phyloP scores from a whole-genome alignment of 2,797 vertebrate genomes.

The Aulostomus chinensis region DNA sequence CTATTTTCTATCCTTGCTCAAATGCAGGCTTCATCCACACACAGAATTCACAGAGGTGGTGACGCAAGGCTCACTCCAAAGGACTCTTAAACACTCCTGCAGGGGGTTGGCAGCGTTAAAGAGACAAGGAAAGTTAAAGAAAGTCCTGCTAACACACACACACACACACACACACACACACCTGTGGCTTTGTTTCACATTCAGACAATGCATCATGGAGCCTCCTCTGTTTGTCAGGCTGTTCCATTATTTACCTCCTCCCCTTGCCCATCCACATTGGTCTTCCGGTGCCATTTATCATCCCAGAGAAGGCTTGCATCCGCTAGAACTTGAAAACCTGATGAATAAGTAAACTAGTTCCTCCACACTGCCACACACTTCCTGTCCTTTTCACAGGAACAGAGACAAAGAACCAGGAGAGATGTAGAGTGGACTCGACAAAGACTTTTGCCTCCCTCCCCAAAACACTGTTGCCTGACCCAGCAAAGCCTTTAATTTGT shows the following conservation, averaged over 20 bases:
- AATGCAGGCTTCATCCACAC: constrained; percentile 48
- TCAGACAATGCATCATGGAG: constrained; percentile 68
- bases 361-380: constrained; percentile 57
- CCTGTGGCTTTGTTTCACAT: constrained; percentile 69
- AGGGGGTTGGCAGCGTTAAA: constrained; percentile 29
- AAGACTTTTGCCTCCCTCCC: constrained; percentile 12
- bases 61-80: constrained; percentile 54
- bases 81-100: constrained; percentile 37
- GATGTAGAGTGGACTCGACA: constrained; percentile 32
- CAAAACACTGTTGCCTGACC: too few species aligned
- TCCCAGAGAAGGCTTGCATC: constrained; percentile 63
- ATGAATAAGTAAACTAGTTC: constrained; percentile 78
- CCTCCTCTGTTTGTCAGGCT: constrained; percentile 72
- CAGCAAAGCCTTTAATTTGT: constrained; percentile 40
- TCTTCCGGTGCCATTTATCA: constrained; percentile 72
- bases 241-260: constrained; percentile 77
- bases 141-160: constrained; percentile 15
- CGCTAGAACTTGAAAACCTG: constrained; percentile 65
- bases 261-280: constrained; percentile 55
- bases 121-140: constrained; percentile 44
- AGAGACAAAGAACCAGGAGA: constrained; percentile 47
- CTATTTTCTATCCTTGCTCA: constrained; percentile 50
- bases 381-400: constrained; percentile 59
- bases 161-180: constrained; percentile 41
- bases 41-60: constrained; percentile 47